Evolutionary conservation across 23 tunicate genomes (phyloP), one percentile per base, ranked within the genome.

Genomic region (Corella eumyota): DNA sequence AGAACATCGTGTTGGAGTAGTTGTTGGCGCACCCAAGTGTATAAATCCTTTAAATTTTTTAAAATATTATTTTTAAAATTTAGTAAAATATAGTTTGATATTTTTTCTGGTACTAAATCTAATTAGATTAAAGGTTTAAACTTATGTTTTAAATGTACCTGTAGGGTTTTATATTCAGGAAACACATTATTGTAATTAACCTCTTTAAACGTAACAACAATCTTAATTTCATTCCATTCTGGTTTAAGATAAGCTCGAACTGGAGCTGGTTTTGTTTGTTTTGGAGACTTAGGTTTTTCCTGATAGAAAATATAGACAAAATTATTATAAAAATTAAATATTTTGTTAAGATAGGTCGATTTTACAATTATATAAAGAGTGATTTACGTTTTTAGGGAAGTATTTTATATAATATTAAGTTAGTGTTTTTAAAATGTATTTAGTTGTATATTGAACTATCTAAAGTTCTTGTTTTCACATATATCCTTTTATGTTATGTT

Each of bases 21-120:
- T 57, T 68, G 37, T 36, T 62, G 75, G 22, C 80, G 51, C 48
- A 75, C 15, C 94, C 94, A 84, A 1, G 81, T 61, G 61, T 84
- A 84, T 3, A 84, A 64, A 46, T 84, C 94, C 94, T 84, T 51
- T 59, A 51, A n/a, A n/a, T 7, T 51, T 5, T 7, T n/a, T 19
- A 51, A 51, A n/a, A 19, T 51, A n/a, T 51, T 51, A 27, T 11
- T 51, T 19, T 27, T 59, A 33, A 28, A 20, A 28, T 25, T 34
- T 31, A 56, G 1, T 29, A 1, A 11, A 47, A 45, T 21, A 19
- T n/a, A 64, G 34, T 11, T 22, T 47, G n/a, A 13, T n/a, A n/a
- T n/a, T n/a, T n/a, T n/a, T n/a, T n/a, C 15, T 40, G 13, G 15
- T 40, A 9, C 48, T 40, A 9, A 9, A 40, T 40, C 11, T 15